These are phyloP conservation scores for Drosophila sturtevanti DNA, from an alignment of 1,140 invertebrate genomes.

Conservation along the genomic window DNA sequence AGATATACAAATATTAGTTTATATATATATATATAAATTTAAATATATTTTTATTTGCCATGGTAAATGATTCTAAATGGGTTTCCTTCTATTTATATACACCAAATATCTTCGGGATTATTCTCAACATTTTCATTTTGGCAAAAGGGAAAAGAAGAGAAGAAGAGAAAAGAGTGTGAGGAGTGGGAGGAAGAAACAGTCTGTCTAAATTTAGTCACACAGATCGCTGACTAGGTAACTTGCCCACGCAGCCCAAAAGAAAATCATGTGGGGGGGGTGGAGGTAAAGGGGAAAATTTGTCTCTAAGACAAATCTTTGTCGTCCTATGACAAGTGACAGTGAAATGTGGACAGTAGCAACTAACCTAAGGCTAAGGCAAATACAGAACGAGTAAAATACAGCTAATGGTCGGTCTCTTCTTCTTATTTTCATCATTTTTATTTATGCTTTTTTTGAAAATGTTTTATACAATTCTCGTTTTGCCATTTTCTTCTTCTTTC, in stretches of 20 bases:
- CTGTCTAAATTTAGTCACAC: conserved; percentile 43
- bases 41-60: background rate
- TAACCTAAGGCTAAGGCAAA: background rate
- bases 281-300: background rate
- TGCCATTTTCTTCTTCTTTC: background rate
- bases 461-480: too few relatives aligned
- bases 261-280: background rate
- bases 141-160: background rate
- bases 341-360: background rate
- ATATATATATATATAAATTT: background rate
- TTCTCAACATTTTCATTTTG: background rate
- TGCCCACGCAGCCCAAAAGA: conserved; percentile 7
- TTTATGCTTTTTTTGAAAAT: too few relatives aligned
- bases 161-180: background rate
- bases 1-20: too few relatives aligned
- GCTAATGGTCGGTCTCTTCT: too few relatives aligned
- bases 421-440: too few relatives aligned
- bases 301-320: conserved; percentile 1
- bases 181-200: conserved; percentile 18
- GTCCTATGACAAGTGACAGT: conserved; percentile 2
- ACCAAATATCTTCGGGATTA: conserved; percentile 3
- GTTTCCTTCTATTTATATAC: conserved; percentile 7
- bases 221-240: conserved; percentile 13
- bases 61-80: conserved; percentile 14
- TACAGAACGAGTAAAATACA: too few relatives aligned